phyloP scores from a whole-genome alignment of 2,797 vertebrate genomes.

The Myoxocephalus aenaeus region DNA sequence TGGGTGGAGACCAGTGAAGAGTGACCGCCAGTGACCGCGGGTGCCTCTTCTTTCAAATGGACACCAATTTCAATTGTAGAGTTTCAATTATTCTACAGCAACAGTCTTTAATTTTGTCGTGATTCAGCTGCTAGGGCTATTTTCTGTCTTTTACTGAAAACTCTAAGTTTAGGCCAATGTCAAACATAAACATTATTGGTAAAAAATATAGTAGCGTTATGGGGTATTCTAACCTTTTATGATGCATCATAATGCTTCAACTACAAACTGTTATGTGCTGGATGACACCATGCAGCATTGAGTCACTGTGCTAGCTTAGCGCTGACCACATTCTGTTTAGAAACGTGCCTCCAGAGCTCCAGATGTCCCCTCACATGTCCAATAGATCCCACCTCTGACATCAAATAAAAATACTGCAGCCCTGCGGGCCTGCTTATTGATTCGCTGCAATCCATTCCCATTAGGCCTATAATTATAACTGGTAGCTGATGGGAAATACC shows the following conservation, averaged over 20 bases:
- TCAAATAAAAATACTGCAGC: conserved; percentile 27
- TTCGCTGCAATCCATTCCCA: conserved; percentile 36
- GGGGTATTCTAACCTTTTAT: background rate
- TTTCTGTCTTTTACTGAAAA: conserved; percentile 14
- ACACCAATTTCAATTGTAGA: background rate
- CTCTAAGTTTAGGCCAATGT: background rate
- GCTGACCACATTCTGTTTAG: conserved; percentile 4
- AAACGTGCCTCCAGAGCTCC: conserved; percentile 8
- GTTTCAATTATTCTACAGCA: conserved; percentile 39
- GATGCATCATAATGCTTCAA: background rate
- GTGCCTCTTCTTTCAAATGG: conserved; percentile 57
- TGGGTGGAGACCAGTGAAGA: conserved; percentile 66
- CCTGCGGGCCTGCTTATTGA: conserved; percentile 51
- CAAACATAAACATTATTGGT: background rate
- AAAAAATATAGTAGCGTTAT: background rate
- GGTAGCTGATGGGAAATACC: conserved; percentile 36
- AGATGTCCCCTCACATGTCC: conserved; percentile 1
- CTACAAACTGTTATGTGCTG: background rate
- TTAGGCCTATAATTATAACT: conserved; percentile 52
- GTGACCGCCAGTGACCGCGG: conserved; percentile 55
- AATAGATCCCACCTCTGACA: conserved; percentile 27
- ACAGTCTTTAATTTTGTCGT: conserved; percentile 44
- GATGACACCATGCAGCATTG: background rate
- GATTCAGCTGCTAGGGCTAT: background rate
- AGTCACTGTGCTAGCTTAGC: background rate